Conservation (phyloP, 2,113 vertebrate species). For the Notarius quadriscutis region DNA sequence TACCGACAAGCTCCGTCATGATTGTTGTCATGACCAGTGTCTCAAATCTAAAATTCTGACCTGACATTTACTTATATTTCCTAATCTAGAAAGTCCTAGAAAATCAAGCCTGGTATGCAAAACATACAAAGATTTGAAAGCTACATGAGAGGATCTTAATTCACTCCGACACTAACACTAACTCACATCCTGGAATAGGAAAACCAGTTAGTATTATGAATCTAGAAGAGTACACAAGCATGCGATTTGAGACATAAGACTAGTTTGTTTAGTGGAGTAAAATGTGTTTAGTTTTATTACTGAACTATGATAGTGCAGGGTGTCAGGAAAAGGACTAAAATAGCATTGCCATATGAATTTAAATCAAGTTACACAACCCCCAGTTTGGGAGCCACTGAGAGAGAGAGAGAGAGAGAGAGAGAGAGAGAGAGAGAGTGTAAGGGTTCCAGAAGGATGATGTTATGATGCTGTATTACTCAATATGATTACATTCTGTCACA, state of each 20-base stretch:
- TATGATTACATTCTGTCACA: background rate
- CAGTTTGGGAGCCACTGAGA: background rate
- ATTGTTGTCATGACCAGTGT: background rate
- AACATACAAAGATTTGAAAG: background rate
- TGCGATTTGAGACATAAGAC: background rate
- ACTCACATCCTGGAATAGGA: background rate
- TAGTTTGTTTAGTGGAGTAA: background rate
- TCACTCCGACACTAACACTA: no score
- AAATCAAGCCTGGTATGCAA: background rate
- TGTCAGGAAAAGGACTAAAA: background rate
- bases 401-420: no score
- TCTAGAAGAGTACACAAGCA: background rate
- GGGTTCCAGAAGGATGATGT: background rate
- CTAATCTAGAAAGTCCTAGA: background rate
- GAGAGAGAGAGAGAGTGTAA: no score
- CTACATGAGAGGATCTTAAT: background rate
- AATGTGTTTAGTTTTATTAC: background rate
- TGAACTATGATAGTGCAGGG: background rate
- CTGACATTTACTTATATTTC: background rate
- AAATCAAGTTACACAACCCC: background rate
- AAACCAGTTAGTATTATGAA: background rate
- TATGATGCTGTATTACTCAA: background rate
- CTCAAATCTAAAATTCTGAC: background rate
- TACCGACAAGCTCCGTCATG: background rate
- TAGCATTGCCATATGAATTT: background rate